phyloP scores from a whole-genome alignment of 2,113 vertebrate genomes.

The Suricata suricatta region DNA sequence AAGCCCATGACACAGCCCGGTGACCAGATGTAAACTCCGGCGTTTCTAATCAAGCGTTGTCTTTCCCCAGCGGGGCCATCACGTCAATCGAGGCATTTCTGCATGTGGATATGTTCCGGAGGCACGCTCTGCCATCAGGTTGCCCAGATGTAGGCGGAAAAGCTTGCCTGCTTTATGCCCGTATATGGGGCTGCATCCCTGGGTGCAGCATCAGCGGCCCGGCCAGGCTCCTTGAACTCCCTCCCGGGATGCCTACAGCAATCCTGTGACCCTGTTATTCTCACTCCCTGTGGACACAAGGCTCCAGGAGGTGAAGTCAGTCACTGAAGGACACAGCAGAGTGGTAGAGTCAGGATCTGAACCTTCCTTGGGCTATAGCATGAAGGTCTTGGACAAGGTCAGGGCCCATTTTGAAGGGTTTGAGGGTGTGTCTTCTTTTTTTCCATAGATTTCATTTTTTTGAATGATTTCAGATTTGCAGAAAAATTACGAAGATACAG shows the following conservation, averaged over 20 bases:
- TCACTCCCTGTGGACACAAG: background rate
- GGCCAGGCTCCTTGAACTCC: background rate
- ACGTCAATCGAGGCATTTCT: background rate
- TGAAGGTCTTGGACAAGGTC: background rate
- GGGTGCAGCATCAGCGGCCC: background rate
- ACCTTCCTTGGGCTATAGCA: background rate
- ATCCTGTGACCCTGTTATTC: background rate
- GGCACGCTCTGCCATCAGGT: background rate
- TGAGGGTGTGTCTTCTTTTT: background rate
- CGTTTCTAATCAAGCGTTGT: background rate
- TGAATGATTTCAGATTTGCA: background rate
- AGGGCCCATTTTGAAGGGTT: accelerated
- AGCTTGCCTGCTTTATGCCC: background rate
- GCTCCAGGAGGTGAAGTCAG: background rate
- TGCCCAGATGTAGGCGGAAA: accelerated
- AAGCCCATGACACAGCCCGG: background rate
- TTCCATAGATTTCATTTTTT: background rate
- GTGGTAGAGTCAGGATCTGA: background rate
- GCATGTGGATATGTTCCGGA: background rate
- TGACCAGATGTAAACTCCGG: accelerated
- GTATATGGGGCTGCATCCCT: background rate
- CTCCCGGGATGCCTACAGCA: background rate
- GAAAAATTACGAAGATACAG: background rate
- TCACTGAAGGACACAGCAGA: background rate
- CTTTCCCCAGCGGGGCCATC: background rate